Evolutionary conservation across 2,797 vertebrate genomes (phyloP).

Genomic region (Enteromius fasciolatus): DNA sequence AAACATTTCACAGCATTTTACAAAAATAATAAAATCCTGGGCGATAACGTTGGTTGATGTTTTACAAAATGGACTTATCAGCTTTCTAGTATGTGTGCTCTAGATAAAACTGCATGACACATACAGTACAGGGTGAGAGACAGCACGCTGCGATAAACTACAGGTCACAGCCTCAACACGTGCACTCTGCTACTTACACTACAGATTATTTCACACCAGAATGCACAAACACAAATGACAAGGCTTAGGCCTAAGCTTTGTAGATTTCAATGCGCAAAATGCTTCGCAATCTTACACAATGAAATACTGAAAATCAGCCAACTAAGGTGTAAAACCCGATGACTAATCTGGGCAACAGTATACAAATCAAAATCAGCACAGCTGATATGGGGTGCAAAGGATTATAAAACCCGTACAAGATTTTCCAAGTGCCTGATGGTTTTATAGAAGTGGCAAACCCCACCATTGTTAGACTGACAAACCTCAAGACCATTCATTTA

Average conservation of each 20-base stretch:
- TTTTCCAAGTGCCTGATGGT: neutral
- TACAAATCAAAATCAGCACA: neutral
- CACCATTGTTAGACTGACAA: conserved; percentile 52
- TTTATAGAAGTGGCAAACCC: conserved; percentile 41
- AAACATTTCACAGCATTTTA: neutral
- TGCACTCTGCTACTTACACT: neutral
- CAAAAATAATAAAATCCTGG: conserved; percentile 3
- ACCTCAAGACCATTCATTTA: conserved; percentile 67
- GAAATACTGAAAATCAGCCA: conserved; percentile 2
- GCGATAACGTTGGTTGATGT: conserved; percentile 25
- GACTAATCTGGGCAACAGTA: neutral
- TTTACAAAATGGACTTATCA: conserved; percentile 31
- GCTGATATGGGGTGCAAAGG: neutral
- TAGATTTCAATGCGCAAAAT: neutral
- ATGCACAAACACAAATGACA: neutral
- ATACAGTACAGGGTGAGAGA: neutral
- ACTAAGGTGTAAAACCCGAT: neutral
- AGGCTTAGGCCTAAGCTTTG: neutral
- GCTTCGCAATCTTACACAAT: neutral
- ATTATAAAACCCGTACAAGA: conserved; percentile 20
- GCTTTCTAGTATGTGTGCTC: conserved; percentile 26
- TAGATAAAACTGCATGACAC: conserved; percentile 34
- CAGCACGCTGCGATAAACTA: neutral
- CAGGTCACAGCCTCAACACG: conserved; percentile 3
- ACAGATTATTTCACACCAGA: conserved; percentile 9